Evolutionary conservation across 1,140 invertebrate genomes (phyloP).

Genomic region (Drosophila nebulosa): DNA sequence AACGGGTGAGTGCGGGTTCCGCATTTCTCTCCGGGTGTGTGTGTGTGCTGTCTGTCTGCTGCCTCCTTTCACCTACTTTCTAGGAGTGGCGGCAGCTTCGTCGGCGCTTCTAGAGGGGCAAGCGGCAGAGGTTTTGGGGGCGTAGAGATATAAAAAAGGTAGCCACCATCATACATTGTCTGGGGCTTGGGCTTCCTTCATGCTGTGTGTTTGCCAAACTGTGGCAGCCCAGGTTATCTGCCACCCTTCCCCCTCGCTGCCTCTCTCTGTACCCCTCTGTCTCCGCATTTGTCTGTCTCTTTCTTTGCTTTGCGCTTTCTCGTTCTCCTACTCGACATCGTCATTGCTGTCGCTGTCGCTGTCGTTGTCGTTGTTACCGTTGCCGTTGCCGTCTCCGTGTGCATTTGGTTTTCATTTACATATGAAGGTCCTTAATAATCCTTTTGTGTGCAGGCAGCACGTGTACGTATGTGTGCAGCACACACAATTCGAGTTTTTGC

Average conservation of each 20-base stretch:
- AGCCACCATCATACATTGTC: constrained; percentile 73
- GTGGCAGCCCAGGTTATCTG: constrained; percentile 74
- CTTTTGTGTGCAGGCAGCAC: constrained; percentile 70
- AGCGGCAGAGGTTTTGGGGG: neutral
- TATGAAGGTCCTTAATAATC: constrained; percentile 80
- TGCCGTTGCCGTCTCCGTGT: constrained; percentile 53
- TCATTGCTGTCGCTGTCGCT: neutral
- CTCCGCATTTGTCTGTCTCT: neutral
- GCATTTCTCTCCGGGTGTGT: constrained; percentile 28
- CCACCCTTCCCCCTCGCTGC: constrained; percentile 22
- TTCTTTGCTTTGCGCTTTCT: neutral
- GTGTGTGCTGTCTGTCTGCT: constrained; percentile 36
- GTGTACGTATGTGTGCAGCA: constrained; percentile 44
- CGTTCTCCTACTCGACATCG: constrained; percentile 3
- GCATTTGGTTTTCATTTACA: constrained; percentile 80
- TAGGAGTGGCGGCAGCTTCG: constrained; percentile 43
- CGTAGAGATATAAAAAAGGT: constrained; percentile 33
- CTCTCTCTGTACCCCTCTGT: neutral
- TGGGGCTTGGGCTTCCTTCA: constrained; percentile 18
- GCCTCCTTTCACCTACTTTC: constrained; percentile 72
- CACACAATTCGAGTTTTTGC: constrained; percentile 68
- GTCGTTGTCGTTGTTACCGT: constrained; percentile 33
- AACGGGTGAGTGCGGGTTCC: constrained; percentile 48
- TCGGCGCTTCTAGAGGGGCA: neutral
- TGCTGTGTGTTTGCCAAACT: constrained; percentile 65